Conservation (phyloP, 1,140 invertebrate species). For the Drosophila baimaii region DNA sequence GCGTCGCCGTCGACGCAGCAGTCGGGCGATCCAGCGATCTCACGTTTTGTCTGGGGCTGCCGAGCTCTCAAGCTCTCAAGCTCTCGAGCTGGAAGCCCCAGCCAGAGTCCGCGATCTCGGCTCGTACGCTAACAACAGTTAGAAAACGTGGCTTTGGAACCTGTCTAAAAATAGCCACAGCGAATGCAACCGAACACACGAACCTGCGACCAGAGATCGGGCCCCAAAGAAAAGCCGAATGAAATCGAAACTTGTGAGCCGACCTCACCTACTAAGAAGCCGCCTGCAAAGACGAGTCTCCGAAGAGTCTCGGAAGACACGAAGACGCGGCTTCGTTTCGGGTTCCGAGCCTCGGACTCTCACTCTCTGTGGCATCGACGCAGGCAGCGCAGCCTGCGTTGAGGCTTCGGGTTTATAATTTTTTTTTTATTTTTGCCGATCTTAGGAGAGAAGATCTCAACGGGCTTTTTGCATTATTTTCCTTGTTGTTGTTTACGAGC, state of each 20-base stretch:
- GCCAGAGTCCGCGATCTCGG: conserved; percentile 5
- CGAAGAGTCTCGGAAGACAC: conserved; percentile 28
- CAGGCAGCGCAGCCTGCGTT: conserved; percentile 19
- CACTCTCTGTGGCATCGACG: conserved; percentile 48
- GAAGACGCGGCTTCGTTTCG: conserved; percentile 18
- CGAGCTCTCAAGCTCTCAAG: conserved; percentile 12
- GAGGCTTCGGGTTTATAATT: conserved; percentile 18
- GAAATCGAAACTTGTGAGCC: conserved; percentile 64
- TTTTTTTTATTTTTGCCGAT: conserved; percentile 4
- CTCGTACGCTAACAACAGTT: conserved; percentile 80
- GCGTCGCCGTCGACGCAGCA: conserved; percentile 22
- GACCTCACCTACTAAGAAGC: conserved; percentile 63
- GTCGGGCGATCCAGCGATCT: conserved; percentile 51
- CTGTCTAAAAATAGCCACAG: conserved; percentile 82
- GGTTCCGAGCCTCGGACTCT: conserved; percentile 52
- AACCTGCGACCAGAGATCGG: conserved; percentile 35
- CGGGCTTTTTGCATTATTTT: conserved; percentile 24
- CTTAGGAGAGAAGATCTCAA: conserved; percentile 43
- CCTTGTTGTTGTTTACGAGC: conserved; percentile 55
- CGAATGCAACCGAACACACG: conserved; percentile 72
- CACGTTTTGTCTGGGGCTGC: conserved; percentile 66
- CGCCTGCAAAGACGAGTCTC: conserved; percentile 62
- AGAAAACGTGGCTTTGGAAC: conserved; percentile 83
- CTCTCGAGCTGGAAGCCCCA: conserved; percentile 8
- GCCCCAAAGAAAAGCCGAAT: conserved; percentile 42